Percentiles rank a stretch among this genome's conserved stretches.
These are phyloP conservation scores for Lysandra bellargus DNA, from an alignment of 2,888 invertebrate genomes.

Conservation along the genomic window DNA sequence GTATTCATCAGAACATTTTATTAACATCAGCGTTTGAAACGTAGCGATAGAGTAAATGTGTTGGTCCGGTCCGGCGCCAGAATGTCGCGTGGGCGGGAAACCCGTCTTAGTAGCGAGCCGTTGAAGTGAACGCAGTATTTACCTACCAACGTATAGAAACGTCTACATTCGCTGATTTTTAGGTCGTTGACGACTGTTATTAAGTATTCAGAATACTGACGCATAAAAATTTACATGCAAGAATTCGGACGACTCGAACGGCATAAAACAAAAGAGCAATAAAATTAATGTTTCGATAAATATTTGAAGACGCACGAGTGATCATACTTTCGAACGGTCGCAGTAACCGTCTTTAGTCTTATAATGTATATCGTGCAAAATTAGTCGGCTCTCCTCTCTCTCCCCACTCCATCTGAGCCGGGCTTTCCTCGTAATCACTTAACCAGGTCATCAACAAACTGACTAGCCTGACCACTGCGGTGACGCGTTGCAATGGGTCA, in stretches of 20 bases:
- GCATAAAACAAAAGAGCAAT: constrained; percentile 15
- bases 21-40: constrained; percentile 50
- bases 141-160: constrained; percentile 37
- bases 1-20: constrained; percentile 36
- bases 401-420: constrained; percentile 51
- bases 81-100: constrained; percentile 77
- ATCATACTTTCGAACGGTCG: neutral
- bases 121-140: constrained; percentile 51
- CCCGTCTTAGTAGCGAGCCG: constrained; percentile 68
- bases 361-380: constrained; percentile 2
- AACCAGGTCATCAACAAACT: constrained; percentile 72
- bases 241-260: constrained; percentile 17
- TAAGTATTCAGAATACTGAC: constrained; percentile 28
- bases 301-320: neutral
- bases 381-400: neutral
- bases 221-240: constrained; percentile 26
- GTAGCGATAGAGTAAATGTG: constrained; percentile 61
- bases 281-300: constrained; percentile 22
- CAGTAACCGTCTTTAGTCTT: neutral
- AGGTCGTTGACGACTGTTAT: constrained; percentile 33
- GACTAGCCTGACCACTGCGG: constrained; percentile 58
- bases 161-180: constrained; percentile 32
- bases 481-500: constrained; percentile 48
- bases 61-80: constrained; percentile 69
- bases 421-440: constrained; percentile 71